Conservation (phyloP, 2,797 vertebrate genomes). For the Rhabdomys pumilio region DNA sequence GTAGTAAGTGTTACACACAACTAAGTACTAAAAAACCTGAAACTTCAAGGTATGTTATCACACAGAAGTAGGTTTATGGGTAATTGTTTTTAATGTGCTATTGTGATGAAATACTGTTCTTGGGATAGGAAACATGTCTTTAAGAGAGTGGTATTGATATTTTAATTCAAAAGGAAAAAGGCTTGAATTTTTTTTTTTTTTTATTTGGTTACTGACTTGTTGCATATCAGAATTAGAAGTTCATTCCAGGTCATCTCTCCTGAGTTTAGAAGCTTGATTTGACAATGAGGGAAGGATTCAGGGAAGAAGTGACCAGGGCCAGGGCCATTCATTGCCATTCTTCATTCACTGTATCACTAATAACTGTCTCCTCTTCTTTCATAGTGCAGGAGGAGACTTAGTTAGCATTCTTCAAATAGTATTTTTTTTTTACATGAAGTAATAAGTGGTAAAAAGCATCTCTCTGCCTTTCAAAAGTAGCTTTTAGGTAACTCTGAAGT, state of each 20-base stretch:
- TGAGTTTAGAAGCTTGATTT: slow-evolving; percentile 47
- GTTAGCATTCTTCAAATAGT: slow-evolving; percentile 76
- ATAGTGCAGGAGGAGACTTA: slow-evolving; percentile 75
- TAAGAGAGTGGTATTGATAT: neutral
- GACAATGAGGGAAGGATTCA: neutral
- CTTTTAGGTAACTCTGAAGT: slow-evolving; percentile 71
- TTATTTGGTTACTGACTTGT: slow-evolving; percentile 35
- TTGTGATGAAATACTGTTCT: neutral
- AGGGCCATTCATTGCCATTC: neutral
- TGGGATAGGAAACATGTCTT: neutral
- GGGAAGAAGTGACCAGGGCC: neutral
- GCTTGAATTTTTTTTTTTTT: slow-evolving; percentile 2
- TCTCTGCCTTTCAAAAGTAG: slow-evolving; percentile 49
- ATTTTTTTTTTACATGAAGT: slow-evolving; percentile 63
- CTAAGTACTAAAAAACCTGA: neutral
- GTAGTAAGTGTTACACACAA: neutral
- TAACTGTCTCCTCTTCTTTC: slow-evolving; percentile 67
- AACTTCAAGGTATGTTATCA: slow-evolving; percentile 39
- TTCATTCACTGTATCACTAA: slow-evolving; percentile 21
- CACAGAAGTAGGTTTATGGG: slow-evolving; percentile 27
- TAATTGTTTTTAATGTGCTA: neutral
- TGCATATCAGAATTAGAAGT: neutral
- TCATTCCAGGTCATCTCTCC: neutral
- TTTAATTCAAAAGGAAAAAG: slow-evolving; percentile 35
- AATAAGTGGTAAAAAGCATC: slow-evolving; percentile 63